Conservation (phyloP, 2,113 vertebrate genomes). For the Rhabdomys dilectus region DNA sequence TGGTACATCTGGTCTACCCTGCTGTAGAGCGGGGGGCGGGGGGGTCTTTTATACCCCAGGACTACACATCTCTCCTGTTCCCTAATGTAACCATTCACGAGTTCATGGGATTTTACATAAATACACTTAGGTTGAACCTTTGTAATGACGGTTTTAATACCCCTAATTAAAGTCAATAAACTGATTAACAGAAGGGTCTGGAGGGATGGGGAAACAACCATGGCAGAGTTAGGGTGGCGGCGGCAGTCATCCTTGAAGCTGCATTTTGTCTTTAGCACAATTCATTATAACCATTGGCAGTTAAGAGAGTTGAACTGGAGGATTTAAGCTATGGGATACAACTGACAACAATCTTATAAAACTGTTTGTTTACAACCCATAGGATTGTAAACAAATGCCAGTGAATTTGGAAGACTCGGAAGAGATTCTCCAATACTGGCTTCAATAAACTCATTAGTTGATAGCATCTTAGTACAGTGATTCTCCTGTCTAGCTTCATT, state of each 20-base stretch:
- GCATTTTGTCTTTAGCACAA: background rate
- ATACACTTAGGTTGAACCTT: background rate
- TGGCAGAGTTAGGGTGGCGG: background rate
- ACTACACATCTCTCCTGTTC: background rate
- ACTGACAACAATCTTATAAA: background rate
- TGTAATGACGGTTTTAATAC: background rate
- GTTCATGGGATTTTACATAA: background rate
- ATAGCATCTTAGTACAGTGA: background rate
- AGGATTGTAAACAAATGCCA: background rate
- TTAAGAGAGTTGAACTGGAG: background rate
- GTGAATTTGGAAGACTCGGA: background rate
- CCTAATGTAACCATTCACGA: background rate
- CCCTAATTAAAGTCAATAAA: background rate
- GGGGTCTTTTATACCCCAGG: too few relatives aligned
- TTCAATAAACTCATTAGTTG: conserved; percentile 18
- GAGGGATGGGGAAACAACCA: background rate
- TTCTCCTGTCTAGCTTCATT: conserved; percentile 26
- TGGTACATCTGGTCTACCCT: rapidly evolving
- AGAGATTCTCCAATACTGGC: conserved; percentile 20
- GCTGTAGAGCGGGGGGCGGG: background rate
- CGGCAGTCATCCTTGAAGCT: background rate
- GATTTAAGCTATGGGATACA: background rate
- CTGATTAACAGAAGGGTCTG: background rate
- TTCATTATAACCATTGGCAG: background rate
- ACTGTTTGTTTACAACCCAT: too few relatives aligned